Base-by-base conservation (phyloP, 2,888 invertebrate genomes). In the Nebria brevicollis region DNA sequence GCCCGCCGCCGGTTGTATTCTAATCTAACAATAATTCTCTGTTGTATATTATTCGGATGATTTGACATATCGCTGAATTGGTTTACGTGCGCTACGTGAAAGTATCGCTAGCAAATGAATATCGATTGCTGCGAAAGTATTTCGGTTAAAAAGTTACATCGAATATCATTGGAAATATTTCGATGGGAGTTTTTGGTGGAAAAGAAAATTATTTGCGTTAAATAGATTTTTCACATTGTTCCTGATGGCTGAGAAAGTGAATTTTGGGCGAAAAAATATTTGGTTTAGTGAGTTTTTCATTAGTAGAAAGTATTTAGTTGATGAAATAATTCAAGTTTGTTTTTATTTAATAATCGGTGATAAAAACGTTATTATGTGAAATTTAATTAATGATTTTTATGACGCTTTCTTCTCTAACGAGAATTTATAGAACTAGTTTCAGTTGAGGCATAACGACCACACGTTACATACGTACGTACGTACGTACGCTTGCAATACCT, bases 361-460 rank as follows among this genome's bases (percentile, higher is more conserved):
- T 34, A 77, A 77, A 77, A 77, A 70, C 70, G 10, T 70, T 70
- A 72, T 77, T 77, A 77, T 77, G 77, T 77, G 72, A 77, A 77
- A 77, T 77, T 42, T 72, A 77, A 77, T 77, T 77, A 77, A 72
- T 72, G 77, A 77, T 72, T 77, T 77, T 77, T 77, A 77, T 15
- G 72, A 77, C 77, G 77, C 77, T 77, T 77, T 77, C 77, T 77
- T 72, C 72, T 72, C 72, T 65, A 77, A 77, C 77, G 26, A 72
- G 41, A 72, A 72, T 77, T 77, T 72, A 77, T 77, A 11, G 64
- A 77, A 25, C 34, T 26, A 70, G 72, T 77, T 77, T 72, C 54
- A n/a, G 65, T 34, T 54, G 54, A 54, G 54, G 54, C 54, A 54
- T 54, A 54, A 54, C 54, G 54, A 54, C 54, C 54, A 54, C 8